Evolutionary conservation across 2,797 vertebrate genomes (phyloP).

Genomic region (Gobio occitaniae): DNA sequence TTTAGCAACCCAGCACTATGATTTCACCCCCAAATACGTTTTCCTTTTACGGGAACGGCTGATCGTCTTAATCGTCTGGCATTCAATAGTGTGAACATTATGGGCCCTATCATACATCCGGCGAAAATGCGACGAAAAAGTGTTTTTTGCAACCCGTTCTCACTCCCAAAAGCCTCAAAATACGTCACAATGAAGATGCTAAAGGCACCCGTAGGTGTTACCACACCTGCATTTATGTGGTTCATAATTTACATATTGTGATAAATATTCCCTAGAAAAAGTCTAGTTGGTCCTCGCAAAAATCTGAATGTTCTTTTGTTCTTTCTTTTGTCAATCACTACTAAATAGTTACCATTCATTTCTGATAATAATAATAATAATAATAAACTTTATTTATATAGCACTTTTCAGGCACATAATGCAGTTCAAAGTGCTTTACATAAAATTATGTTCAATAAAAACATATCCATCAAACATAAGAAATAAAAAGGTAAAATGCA

Average conservation of each 20-base stretch:
- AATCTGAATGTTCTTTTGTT: background rate
- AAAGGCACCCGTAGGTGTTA: too few relatives aligned
- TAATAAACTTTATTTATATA: too few relatives aligned
- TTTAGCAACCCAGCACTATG: constrained; percentile 37
- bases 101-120: too few relatives aligned
- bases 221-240: background rate
- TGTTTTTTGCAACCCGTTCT: too few relatives aligned
- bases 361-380: background rate
- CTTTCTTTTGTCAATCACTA: background rate
- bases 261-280: background rate
- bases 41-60: constrained; percentile 14
- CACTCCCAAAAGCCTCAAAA: too few relatives aligned
- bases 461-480: too few relatives aligned
- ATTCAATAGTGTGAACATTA: constrained; percentile 15
- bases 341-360: background rate
- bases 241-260: background rate
- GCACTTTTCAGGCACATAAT: too few relatives aligned
- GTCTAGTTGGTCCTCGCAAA: background rate
- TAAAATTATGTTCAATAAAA: too few relatives aligned
- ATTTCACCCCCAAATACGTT: constrained; percentile 13
- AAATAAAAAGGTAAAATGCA: too few relatives aligned
- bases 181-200: too few relatives aligned
- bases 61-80: constrained; percentile 14
- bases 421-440: too few relatives aligned
- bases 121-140: too few relatives aligned